These are phyloP conservation scores for Hymenopus coronatus DNA, from an alignment of 2,888 invertebrate species.

Conservation along the genomic window DNA sequence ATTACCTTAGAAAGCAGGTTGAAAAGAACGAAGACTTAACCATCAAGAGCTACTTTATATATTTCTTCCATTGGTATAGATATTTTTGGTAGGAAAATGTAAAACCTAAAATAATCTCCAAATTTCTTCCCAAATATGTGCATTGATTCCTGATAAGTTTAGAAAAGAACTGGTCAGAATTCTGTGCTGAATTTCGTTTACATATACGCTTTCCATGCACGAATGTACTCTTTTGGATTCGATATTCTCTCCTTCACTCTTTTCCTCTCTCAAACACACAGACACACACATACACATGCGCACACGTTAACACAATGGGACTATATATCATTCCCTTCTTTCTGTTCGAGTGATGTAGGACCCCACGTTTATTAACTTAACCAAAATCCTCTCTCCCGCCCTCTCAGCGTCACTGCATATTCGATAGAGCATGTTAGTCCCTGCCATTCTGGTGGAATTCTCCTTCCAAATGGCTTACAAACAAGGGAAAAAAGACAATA, in stretches of 20 bases:
- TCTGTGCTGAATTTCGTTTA: not conserved
- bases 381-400: not conserved
- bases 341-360: constrained; percentile 2
- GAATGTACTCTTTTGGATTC: not conserved
- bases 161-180: not conserved
- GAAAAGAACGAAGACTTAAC: too few relatives aligned
- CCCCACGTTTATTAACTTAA: constrained; percentile 13
- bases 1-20: too few relatives aligned
- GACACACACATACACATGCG: not conserved
- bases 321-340: constrained; percentile 6
- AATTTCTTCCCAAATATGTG: not conserved
- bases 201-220: not conserved
- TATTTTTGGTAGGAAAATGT: not conserved
- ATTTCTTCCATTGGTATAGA: not conserved
- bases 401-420: not conserved
- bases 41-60: too few relatives aligned
- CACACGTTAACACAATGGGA: constrained; percentile 12
- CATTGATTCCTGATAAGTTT: not conserved
- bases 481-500: too few relatives aligned
- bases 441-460: not conserved
- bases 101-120: too few relatives aligned
- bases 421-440: not conserved
- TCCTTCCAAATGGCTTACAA: not conserved
- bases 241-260: too few relatives aligned
- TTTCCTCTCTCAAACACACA: too few relatives aligned